Percentiles rank a stretch among this genome's conserved stretches.
Evolutionary conservation across 37 sponge, comb jelly and placozoan species (phyloP).

Genomic region (Cladorhizidae sp.): DNA sequence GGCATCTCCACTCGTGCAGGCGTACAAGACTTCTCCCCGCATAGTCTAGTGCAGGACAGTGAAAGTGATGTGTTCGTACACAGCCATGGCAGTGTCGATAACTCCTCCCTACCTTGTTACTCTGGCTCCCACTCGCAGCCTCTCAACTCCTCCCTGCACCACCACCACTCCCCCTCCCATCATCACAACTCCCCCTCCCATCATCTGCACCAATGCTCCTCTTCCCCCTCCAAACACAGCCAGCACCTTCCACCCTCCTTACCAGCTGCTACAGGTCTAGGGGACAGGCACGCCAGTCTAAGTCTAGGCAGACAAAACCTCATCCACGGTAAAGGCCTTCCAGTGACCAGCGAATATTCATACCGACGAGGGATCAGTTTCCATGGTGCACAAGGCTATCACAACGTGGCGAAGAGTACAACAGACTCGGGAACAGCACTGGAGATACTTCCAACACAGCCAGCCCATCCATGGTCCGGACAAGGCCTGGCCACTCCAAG

Average conservation of each 20-base stretch:
- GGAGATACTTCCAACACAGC: not conserved
- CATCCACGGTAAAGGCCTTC: not conserved
- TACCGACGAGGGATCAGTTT: constrained; percentile 10
- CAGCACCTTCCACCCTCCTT: not conserved
- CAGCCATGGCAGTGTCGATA: not conserved
- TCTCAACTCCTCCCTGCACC: not conserved
- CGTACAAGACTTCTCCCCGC: constrained; percentile 37
- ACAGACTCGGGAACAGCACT: not conserved
- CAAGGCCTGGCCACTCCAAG: constrained; percentile 13
- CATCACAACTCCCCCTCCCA: not conserved
- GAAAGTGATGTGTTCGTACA: constrained; percentile 35
- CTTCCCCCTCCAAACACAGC: not conserved
- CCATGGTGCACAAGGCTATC: constrained; percentile 12
- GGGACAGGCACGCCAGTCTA: constrained; percentile 34
- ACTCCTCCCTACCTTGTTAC: constrained; percentile 15
- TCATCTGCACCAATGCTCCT: not conserved
- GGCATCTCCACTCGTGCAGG: constrained; percentile 19
- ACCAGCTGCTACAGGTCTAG: not conserved
- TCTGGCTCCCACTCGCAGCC: not conserved
- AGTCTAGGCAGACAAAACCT: not conserved
- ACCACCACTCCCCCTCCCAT: constrained; percentile 4
- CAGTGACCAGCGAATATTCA: not conserved
- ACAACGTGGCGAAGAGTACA: not conserved
- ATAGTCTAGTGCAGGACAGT: not conserved
- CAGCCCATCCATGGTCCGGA: not conserved